Conservation (phyloP, 2,888 invertebrate genomes). For the Gymnoscelis rufifasciata region DNA sequence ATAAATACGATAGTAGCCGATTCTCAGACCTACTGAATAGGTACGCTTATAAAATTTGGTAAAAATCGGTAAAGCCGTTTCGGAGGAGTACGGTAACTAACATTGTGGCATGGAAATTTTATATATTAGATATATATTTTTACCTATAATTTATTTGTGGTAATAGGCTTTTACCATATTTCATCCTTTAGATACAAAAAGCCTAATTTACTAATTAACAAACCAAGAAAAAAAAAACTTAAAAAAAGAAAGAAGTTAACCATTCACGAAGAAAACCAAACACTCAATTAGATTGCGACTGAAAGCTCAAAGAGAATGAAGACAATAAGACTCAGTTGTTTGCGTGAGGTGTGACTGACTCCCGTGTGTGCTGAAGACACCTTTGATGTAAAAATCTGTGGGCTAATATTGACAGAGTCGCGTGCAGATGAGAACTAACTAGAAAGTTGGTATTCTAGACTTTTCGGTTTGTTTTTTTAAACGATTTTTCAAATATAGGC, state of each 20-base stretch:
- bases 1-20: no score
- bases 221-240: not conserved
- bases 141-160: no score
- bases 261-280: not conserved
- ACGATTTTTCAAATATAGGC: no score
- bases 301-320: constrained; percentile 12
- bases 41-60: no score
- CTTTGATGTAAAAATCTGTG: constrained; percentile 72
- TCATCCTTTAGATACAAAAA: no score
- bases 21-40: no score
- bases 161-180: no score
- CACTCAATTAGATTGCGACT: constrained; percentile 11
- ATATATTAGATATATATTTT: no score
- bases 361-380: constrained; percentile 38
- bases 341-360: constrained; percentile 44
- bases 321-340: constrained; percentile 28
- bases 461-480: not conserved
- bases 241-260: not conserved
- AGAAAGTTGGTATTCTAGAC: constrained; percentile 22
- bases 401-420: constrained; percentile 61
- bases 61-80: no score
- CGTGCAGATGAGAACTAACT: constrained; percentile 17
- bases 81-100: no score
- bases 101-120: no score
- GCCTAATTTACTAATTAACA: no score